phyloP scores from a whole-genome alignment of 2,113 vertebrate species.

The Syngnathus typhle region DNA sequence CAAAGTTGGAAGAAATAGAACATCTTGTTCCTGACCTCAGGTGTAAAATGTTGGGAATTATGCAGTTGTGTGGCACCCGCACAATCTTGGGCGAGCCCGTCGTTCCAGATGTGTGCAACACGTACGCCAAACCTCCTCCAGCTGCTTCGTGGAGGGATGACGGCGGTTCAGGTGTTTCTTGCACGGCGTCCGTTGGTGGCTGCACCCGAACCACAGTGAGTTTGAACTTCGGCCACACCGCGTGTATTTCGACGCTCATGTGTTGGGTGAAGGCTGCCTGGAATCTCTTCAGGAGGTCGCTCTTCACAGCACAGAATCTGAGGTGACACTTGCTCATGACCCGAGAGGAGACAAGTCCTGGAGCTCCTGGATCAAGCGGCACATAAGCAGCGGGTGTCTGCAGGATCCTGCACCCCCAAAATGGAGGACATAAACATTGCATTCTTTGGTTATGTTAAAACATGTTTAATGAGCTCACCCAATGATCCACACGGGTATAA shows the following conservation, averaged over 20 bases:
- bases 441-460: neutral
- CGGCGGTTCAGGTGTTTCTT: neutral
- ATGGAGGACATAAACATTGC: neutral
- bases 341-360: constrained; percentile 66
- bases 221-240: constrained; percentile 61
- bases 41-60: constrained; percentile 88
- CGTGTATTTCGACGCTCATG: constrained; percentile 46
- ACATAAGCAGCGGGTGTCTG: constrained; percentile 82
- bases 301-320: constrained; percentile 79
- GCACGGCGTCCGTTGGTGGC: neutral
- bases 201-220: constrained; percentile 72
- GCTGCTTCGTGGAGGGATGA: neutral
- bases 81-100: constrained; percentile 89
- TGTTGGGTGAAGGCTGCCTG: constrained; percentile 47
- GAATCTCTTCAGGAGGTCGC: constrained; percentile 78
- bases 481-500: constrained; percentile 84
- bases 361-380: constrained; percentile 81
- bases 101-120: constrained; percentile 92
- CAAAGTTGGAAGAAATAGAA: neutral
- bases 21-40: constrained; percentile 72
- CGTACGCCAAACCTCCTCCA: constrained; percentile 71
- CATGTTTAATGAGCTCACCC: constrained; percentile 69
- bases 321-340: constrained; percentile 78
- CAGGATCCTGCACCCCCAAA: constrained; percentile 74
- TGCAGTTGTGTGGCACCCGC: constrained; percentile 87